Conservation (phyloP, 2,888 invertebrate genomes). For the Cephus spinipes region DNA sequence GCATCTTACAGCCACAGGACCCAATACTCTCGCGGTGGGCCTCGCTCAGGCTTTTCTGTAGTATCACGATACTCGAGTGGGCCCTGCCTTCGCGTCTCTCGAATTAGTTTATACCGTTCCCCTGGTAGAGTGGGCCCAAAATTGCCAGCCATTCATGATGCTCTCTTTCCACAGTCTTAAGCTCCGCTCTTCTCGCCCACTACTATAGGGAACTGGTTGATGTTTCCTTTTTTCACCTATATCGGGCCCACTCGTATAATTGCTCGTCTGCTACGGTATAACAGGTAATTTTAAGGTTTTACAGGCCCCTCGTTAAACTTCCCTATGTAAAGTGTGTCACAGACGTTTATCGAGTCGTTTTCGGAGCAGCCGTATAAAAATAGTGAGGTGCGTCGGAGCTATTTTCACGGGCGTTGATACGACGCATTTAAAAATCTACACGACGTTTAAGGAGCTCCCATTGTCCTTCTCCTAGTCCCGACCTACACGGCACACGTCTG, state of each 20-base stretch:
- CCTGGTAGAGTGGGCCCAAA: background rate
- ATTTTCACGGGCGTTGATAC: background rate
- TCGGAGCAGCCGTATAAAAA: background rate
- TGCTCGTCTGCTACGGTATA: background rate
- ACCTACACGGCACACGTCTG: background rate
- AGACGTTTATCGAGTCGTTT: background rate
- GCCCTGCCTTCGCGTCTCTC: background rate
- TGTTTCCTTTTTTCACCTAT: background rate
- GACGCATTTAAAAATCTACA: background rate
- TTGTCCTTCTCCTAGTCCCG: background rate
- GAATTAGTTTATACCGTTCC: background rate
- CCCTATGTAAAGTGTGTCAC: background rate
- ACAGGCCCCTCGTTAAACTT: background rate
- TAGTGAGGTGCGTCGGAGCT: background rate
- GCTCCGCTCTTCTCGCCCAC: background rate
- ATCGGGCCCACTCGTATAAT: background rate
- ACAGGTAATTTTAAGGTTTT: background rate
- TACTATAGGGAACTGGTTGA: background rate
- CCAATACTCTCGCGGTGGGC: background rate
- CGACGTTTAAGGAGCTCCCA: background rate
- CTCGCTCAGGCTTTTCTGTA: background rate
- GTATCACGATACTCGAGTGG: background rate
- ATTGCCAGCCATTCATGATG: background rate
- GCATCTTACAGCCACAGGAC: background rate
- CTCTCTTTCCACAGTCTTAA: background rate